phyloP scores from a whole-genome alignment of 2,888 invertebrate genomes.

The Electrophaes corylata region DNA sequence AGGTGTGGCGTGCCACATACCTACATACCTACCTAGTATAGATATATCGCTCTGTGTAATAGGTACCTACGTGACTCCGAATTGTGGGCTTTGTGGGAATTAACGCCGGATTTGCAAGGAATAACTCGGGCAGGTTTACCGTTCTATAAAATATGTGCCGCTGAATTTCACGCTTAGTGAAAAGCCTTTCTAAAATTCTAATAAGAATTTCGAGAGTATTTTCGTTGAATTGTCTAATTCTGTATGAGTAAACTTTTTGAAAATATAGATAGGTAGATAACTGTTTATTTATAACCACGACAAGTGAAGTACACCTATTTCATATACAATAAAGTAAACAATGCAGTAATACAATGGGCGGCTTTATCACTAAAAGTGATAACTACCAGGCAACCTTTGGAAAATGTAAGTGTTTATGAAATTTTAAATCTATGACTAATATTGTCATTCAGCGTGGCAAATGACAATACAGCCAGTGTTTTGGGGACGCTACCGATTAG shows the following conservation, averaged over 20 bases:
- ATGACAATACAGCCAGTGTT: too few relatives aligned
- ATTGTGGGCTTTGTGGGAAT: slow-evolving; percentile 72
- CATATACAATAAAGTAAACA: too few relatives aligned
- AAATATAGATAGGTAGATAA: background rate
- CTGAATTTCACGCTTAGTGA: slow-evolving; percentile 23
- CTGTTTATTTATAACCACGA: background rate
- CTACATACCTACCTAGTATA: slow-evolving; percentile 23
- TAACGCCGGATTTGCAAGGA: slow-evolving; percentile 70
- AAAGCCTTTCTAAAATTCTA: slow-evolving; percentile 2
- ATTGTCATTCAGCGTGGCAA: too few relatives aligned
- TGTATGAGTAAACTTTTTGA: background rate
- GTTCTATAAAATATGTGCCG: slow-evolving; percentile 37
- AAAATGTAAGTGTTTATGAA: background rate
- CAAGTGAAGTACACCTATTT: too few relatives aligned
- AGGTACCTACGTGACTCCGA: slow-evolving; percentile 63
- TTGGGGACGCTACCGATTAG: too few relatives aligned
- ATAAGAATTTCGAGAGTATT: background rate
- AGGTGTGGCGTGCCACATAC: slow-evolving; percentile 55
- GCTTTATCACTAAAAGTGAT: too few relatives aligned
- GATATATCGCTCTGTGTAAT: slow-evolving; percentile 36
- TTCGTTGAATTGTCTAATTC: background rate
- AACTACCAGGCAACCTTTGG: too few relatives aligned
- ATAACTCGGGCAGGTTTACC: slow-evolving; percentile 54
- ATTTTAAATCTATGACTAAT: background rate
- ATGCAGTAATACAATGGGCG: too few relatives aligned